Evolutionary conservation across 2,797 vertebrate genomes (phyloP).

Genomic region (Potorous gilbertii): DNA sequence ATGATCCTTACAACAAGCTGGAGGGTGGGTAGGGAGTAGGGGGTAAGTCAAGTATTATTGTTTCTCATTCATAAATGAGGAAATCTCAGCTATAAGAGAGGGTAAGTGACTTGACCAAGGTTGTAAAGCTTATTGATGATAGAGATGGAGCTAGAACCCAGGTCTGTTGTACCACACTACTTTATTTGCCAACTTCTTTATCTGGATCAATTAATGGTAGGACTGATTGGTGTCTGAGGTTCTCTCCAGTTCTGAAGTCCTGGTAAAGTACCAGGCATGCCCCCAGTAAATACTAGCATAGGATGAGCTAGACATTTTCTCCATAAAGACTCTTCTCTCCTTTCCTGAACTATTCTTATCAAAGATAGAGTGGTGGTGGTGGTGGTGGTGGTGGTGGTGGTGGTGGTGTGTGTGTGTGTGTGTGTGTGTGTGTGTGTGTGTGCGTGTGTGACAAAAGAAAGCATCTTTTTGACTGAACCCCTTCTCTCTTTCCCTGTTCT

Average conservation of each 20-base stretch:
- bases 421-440: neutral
- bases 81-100: slow-evolving; percentile 1
- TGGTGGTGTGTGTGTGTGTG: neutral
- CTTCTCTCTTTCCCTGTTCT: neutral
- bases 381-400: too few species aligned
- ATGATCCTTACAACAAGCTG: neutral
- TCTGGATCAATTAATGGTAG: neutral
- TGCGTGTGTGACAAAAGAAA: neutral
- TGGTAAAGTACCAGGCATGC: neutral
- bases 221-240: neutral
- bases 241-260: neutral
- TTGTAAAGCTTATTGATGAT: neutral
- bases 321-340: too few species aligned
- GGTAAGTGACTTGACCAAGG: neutral
- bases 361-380: neutral
- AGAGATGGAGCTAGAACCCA: neutral
- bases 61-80: slow-evolving; percentile 11
- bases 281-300: neutral
- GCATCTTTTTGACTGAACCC: neutral
- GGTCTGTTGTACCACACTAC: neutral
- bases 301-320: neutral
- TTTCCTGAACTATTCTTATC: neutral
- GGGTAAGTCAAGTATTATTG: neutral
- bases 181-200: neutral
- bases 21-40: neutral